Conservation (phyloP, 2,797 vertebrate genomes). For the Silurus aristotelis region DNA sequence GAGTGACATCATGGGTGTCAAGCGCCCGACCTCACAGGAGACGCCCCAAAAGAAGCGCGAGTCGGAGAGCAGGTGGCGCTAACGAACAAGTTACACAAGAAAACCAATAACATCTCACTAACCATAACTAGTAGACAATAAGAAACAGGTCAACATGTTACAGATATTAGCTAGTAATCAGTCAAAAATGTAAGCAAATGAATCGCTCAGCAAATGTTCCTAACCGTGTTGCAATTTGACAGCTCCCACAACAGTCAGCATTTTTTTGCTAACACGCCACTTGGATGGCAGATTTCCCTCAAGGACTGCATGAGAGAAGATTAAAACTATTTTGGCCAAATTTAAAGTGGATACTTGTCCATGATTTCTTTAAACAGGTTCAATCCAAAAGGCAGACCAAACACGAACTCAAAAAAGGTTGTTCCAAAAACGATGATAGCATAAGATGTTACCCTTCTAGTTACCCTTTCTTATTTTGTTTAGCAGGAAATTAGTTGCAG, state of each 20-base stretch:
- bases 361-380: neutral
- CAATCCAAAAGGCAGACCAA: neutral
- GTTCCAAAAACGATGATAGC: neutral
- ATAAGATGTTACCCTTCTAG: neutral
- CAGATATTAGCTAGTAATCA: neutral
- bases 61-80: neutral
- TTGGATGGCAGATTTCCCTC: neutral
- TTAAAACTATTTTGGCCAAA: neutral
- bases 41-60: constrained; percentile 18
- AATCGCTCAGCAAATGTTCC: neutral
- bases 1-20: constrained; percentile 76
- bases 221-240: neutral
- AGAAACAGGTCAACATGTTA: neutral
- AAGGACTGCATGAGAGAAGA: neutral
- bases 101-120: constrained; percentile 16
- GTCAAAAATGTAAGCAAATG: too few species aligned
- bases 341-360: neutral
- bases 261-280: neutral
- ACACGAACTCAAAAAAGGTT: neutral
- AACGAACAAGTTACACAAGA: constrained; percentile 22
- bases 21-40: constrained; percentile 65
- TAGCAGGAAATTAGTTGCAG: neutral
- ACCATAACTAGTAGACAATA: neutral
- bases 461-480: neutral
- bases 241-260: neutral